phyloP scores from a whole-genome alignment of 1,140 invertebrate species.

The Radopholus similis region DNA sequence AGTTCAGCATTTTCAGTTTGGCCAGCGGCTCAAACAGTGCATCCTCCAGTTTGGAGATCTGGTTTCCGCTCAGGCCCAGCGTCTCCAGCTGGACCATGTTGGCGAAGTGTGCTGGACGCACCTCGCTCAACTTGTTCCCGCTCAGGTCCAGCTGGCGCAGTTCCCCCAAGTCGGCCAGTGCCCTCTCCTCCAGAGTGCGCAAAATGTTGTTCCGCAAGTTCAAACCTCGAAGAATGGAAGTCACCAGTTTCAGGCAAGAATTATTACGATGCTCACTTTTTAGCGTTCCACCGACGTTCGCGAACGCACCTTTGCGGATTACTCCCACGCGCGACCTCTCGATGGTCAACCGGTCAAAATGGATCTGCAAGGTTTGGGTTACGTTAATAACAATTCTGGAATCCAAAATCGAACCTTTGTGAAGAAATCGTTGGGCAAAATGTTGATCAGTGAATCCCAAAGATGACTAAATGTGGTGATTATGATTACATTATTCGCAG shows the following conservation, averaged over 20 bases:
- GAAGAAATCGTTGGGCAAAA: conserved; percentile 45
- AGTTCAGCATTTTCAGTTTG: conserved; percentile 43
- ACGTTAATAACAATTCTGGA: neutral
- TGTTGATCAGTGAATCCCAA: conserved; percentile 45
- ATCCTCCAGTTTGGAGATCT: conserved; percentile 45
- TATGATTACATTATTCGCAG: too few species aligned
- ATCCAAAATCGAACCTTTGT: conserved; percentile 14
- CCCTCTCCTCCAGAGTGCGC: conserved; percentile 33
- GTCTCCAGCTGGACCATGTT: conserved; percentile 22
- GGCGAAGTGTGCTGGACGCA: conserved; percentile 27
- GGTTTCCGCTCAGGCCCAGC: conserved; percentile 36
- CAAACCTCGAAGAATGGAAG: conserved; percentile 15
- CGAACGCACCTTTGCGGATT: conserved; percentile 40
- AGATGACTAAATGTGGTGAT: too few species aligned
- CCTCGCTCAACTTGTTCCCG: conserved; percentile 30
- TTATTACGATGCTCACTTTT: conserved; percentile 13
- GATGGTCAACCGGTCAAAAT: conserved; percentile 28
- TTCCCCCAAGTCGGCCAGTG: conserved; percentile 27
- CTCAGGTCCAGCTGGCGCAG: conserved; percentile 25
- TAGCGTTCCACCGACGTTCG: conserved; percentile 22
- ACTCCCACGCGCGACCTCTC: conserved; percentile 39
- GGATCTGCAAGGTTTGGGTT: too few species aligned
- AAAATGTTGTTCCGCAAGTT: conserved; percentile 45
- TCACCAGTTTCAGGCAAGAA: neutral
- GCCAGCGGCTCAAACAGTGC: conserved; percentile 42